Evolutionary conservation across 1,140 invertebrate genomes (phyloP).

Genomic region (Oreohelix idahoensis): DNA sequence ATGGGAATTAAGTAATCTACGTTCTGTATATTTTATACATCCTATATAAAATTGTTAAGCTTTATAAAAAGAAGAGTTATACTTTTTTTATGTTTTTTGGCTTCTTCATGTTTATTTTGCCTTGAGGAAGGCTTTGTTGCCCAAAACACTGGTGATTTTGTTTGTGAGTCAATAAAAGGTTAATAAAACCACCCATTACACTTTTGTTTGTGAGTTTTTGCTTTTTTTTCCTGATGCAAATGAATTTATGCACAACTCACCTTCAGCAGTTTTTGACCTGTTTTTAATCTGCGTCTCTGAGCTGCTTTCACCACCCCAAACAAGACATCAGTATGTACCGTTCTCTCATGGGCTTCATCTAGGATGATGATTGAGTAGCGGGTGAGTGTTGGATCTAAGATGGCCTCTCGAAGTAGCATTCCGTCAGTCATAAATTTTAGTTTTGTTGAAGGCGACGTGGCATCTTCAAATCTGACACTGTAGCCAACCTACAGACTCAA

Average conservation of each 20-base stretch:
- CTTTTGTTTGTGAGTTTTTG: no score
- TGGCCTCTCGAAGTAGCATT: conserved; percentile 92
- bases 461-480: conserved; percentile 93
- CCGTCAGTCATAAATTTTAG: conserved; percentile 94
- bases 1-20: no score
- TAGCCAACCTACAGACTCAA: conserved; percentile 85
- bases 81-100: no score
- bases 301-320: conserved; percentile 85
- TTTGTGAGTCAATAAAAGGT: no score
- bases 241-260: conserved; percentile 39
- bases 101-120: no score
- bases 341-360: conserved; percentile 98
- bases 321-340: conserved; percentile 94
- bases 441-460: conserved; percentile 82
- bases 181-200: no score
- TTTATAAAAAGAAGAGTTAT: no score
- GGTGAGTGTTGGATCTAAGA: conserved; percentile 76
- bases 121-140: no score
- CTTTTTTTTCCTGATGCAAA: no score
- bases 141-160: no score
- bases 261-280: conserved; percentile 60
- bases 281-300: conserved; percentile 59
- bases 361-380: conserved; percentile 91
- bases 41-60: no score
- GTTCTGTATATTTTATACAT: no score